These are phyloP conservation scores for Callinectes sapidus DNA, from an alignment of 2,888 invertebrate species.

Conservation along the genomic window DNA sequence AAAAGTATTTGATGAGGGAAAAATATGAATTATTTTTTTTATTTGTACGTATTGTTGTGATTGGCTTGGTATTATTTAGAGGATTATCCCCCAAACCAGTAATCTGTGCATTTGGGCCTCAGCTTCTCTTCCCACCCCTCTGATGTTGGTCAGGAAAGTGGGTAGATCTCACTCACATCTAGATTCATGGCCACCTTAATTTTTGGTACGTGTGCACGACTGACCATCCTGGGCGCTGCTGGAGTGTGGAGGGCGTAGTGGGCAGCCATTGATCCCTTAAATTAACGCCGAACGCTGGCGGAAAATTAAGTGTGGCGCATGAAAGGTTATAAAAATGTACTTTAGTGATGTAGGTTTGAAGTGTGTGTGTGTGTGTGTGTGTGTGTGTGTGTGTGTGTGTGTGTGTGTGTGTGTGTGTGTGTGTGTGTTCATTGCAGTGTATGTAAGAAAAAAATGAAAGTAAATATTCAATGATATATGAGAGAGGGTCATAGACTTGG, in stretches of 20 bases:
- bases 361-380: not conserved
- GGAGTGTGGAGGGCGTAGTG: not conserved
- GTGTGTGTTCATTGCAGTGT: not conserved
- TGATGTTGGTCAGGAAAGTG: not conserved
- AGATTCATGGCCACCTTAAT: not conserved
- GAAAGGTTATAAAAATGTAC: not conserved
- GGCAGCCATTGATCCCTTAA: not conserved
- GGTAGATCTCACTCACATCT: not conserved
- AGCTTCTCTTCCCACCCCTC: not conserved
- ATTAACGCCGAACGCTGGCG: not conserved
- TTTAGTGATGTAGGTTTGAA: not conserved
- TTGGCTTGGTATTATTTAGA: not conserved
- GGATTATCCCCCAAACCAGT: not conserved
- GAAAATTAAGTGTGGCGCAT: not conserved
- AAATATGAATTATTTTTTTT: not conserved
- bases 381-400: not conserved
- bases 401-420: not conserved
- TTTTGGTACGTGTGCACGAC: not conserved
- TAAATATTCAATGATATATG: too few relatives aligned
- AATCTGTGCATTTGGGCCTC: not conserved
- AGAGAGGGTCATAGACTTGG: too few relatives aligned
- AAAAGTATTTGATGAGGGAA: not conserved
- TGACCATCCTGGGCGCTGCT: not conserved
- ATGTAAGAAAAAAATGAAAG: too few relatives aligned
- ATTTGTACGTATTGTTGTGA: not conserved